Conservation (phyloP, 2,888 invertebrate genomes). For the Sceliomorpha sp. region DNA sequence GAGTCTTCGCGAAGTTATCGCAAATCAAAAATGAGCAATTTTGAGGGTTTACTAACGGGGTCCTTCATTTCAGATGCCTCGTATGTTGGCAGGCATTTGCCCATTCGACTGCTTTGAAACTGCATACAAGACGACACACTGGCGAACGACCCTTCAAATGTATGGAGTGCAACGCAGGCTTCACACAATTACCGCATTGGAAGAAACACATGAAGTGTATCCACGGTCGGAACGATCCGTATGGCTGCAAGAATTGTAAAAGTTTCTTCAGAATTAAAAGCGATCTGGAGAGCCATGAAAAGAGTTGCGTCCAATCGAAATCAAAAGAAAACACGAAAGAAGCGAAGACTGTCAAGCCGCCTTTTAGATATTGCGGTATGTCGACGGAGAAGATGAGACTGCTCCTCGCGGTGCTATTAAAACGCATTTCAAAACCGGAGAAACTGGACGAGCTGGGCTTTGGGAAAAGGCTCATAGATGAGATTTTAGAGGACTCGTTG, state of each 20-base stretch:
- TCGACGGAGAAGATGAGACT: conserved; percentile 88
- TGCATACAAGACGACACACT: conserved; percentile 91
- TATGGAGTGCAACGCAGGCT: conserved; percentile 83
- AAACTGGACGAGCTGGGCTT: conserved; percentile 89
- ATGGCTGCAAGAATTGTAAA: conserved; percentile 87
- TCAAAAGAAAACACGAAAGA: conserved; percentile 45
- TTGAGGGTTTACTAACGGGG: no score
- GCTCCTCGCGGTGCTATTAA: conserved; percentile 89
- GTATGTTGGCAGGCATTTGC: conserved; percentile 90
- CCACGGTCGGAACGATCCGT: conserved; percentile 89
- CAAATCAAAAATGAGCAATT: no score
- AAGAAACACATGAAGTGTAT: conserved; percentile 94
- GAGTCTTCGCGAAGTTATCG: no score
- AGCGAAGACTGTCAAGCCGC: conserved; percentile 59
- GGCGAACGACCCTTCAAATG: conserved; percentile 93
- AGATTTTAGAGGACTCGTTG: conserved; percentile 89
- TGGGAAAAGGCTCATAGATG: conserved; percentile 88
- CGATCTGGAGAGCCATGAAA: conserved; percentile 85
- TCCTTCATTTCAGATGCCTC: conserved; percentile 82
- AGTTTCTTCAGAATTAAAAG: conserved; percentile 89
- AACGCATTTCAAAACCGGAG: conserved; percentile 90
- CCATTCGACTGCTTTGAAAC: conserved; percentile 91
- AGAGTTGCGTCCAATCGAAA: conserved; percentile 67
- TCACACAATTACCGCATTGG: conserved; percentile 91
- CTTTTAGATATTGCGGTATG: conserved; percentile 82